phyloP scores from a whole-genome alignment of 1,140 invertebrate genomes.

The Temnothorax nylanderi region DNA sequence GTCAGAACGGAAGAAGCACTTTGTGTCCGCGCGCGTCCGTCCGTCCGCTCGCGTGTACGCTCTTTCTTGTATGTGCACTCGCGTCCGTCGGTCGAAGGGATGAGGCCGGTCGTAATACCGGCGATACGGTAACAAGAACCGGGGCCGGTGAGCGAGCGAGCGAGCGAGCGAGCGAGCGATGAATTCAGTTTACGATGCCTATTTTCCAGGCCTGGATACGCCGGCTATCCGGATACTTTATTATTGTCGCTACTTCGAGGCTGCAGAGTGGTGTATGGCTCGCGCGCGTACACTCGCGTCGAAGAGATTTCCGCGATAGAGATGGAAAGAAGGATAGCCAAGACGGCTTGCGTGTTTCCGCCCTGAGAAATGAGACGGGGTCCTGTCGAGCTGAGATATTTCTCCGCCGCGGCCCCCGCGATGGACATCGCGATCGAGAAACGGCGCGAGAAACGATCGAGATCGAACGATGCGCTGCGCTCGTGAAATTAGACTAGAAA shows the following conservation, averaged over 20 bases:
- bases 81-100: neutral
- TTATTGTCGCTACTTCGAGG: conserved; percentile 71
- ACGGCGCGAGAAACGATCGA: neutral
- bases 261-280: conserved; percentile 31
- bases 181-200: conserved; percentile 76
- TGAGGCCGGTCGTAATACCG: conserved; percentile 65
- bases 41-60: neutral
- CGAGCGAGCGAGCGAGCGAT: conserved; percentile 65
- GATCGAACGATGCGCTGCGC: conserved; percentile 17
- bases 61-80: neutral
- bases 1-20: conserved; percentile 24
- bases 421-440: conserved; percentile 15
- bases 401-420: neutral
- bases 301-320: conserved; percentile 41
- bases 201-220: conserved; percentile 66
- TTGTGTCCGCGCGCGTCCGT: conserved; percentile 19
- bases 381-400: conserved; percentile 50
- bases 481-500: conserved; percentile 29
- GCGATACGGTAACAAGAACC: conserved; percentile 67
- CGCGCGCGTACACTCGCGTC: conserved; percentile 20
- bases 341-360: neutral
- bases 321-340: conserved; percentile 36
- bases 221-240: conserved; percentile 68
- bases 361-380: conserved; percentile 10
- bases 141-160: conserved; percentile 21